A percentile compares a stretch with the other conserved stretches of the same genome.
Conservation (phyloP, 2,888 invertebrate species). For the Sepiola atlantica region DNA sequence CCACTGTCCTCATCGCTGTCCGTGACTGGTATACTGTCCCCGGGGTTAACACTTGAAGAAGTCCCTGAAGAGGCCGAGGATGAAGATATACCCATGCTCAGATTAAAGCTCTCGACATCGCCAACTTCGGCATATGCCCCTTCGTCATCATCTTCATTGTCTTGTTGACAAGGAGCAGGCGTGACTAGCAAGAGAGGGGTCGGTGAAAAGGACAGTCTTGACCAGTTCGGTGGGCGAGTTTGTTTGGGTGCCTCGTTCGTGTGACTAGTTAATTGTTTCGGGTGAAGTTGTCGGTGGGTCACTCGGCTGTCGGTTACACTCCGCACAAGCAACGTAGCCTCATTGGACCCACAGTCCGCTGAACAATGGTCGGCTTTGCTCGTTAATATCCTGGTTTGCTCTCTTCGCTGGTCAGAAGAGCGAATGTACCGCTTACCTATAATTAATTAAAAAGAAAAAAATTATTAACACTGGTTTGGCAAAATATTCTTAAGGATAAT, state of each 20-base stretch:
- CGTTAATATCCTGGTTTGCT: neutral
- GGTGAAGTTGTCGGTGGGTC: neutral
- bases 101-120: neutral
- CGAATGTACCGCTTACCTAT: neutral
- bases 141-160: neutral
- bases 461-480: too few species aligned
- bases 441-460: neutral
- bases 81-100: neutral
- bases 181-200: neutral
- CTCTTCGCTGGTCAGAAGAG: neutral
- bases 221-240: neutral
- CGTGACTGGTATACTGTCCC: neutral
- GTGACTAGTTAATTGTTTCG: neutral
- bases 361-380: neutral
- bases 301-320: neutral
- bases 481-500: too few species aligned
- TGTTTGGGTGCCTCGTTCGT: neutral
- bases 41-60: neutral
- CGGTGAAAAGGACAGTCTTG: neutral
- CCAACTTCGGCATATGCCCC: neutral
- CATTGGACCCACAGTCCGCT: neutral
- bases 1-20: neutral
- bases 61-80: neutral
- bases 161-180: neutral
- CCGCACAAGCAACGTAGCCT: neutral